These are phyloP conservation scores for Hoplodrina blanda DNA, from an alignment of 2,888 invertebrate species.

Conservation along the genomic window DNA sequence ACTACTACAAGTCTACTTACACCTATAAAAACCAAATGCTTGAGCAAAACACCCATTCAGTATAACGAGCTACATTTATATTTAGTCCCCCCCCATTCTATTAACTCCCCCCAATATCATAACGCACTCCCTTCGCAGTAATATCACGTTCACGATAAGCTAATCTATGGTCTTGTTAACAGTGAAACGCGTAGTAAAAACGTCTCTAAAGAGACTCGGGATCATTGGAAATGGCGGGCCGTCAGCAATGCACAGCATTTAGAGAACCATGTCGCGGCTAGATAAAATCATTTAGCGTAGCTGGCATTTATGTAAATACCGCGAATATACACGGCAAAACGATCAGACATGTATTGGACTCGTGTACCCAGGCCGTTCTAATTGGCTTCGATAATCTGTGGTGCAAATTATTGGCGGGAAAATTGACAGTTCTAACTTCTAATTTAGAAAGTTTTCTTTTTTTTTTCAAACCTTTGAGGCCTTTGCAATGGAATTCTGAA, in stretches of 20 bases:
- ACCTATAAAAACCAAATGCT: background rate
- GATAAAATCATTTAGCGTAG: conserved; percentile 64
- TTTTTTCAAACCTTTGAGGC: background rate
- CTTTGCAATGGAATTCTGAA: background rate
- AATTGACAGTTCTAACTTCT: conserved; percentile 21
- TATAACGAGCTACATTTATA: conserved; percentile 41
- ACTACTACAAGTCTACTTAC: background rate
- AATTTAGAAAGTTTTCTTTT: conserved; percentile 14
- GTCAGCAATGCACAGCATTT: conserved; percentile 58
- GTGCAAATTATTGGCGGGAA: conserved; percentile 45
- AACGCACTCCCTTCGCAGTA: conserved; percentile 34
- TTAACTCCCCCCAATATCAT: conserved; percentile 46
- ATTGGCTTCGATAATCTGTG: conserved; percentile 52
- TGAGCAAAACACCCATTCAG: conserved; percentile 17
- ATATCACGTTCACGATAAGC: conserved; percentile 52
- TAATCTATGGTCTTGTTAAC: conserved; percentile 56
- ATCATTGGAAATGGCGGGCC: conserved; percentile 53
- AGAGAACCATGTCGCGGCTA: conserved; percentile 54
- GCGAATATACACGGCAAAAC: conserved; percentile 43
- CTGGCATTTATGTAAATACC: conserved; percentile 64
- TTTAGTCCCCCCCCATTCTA: conserved; percentile 38
- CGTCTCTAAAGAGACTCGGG: conserved; percentile 31
- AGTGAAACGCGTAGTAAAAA: conserved; percentile 57
- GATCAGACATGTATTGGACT: conserved; percentile 48
- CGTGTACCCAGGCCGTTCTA: conserved; percentile 50